Evolutionary conservation across 2,888 invertebrate species (phyloP).

Genomic region (Ferrisia virgata): DNA sequence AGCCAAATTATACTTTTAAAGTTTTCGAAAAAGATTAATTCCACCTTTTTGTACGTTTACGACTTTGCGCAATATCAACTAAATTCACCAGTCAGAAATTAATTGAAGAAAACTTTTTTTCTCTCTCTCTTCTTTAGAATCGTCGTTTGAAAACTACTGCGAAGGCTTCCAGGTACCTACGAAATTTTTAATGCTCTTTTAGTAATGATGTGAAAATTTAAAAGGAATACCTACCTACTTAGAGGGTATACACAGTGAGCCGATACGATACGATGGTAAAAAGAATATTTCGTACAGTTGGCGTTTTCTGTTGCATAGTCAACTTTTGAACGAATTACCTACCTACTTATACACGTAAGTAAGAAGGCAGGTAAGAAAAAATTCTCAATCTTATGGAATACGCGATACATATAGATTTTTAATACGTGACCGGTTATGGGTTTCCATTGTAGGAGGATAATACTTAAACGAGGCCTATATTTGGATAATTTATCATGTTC

Average conservation of each 20-base stretch:
- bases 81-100: constrained; percentile 6
- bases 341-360: no score
- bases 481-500: no score
- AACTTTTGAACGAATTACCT: neutral
- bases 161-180: neutral
- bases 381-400: no score
- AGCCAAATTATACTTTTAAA: constrained; percentile 32
- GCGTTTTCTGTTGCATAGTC: neutral
- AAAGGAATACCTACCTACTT: no score
- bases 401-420: no score
- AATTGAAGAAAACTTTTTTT: neutral
- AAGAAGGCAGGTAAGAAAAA: no score
- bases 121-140: no score
- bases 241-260: neutral
- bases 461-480: no score
- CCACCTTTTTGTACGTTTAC: constrained; percentile 8
- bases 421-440: no score
- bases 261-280: neutral
- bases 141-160: neutral
- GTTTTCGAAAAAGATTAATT: constrained; percentile 22
- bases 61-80: neutral
- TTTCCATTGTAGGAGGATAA: no score
- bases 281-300: neutral
- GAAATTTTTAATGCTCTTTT: neutral
- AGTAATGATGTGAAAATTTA: neutral